These are phyloP conservation scores for Labeo rohita DNA, from an alignment of 2,113 vertebrate genomes.

Conservation along the genomic window DNA sequence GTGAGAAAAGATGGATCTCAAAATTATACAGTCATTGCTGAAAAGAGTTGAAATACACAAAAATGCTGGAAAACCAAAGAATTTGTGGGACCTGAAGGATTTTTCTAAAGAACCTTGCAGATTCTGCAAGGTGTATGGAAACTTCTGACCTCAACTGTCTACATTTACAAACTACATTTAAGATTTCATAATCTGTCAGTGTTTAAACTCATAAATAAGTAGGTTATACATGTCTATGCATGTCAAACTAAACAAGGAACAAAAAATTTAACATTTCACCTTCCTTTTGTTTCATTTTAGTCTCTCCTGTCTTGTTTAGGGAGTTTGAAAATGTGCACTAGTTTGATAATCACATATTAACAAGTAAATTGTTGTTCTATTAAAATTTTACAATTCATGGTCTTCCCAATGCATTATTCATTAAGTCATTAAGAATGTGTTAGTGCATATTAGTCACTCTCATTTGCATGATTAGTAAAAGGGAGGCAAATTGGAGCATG, in stretches of 20 bases:
- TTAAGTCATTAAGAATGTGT: constrained; percentile 21
- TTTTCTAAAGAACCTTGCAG: no score
- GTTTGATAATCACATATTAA: constrained; percentile 33
- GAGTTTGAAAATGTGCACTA: constrained; percentile 10
- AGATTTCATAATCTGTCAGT: not conserved
- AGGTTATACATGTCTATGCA: not conserved
- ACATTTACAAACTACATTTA: not conserved
- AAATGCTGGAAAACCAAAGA: no score
- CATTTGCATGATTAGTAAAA: constrained; percentile 41
- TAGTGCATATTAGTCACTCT: constrained; percentile 27
- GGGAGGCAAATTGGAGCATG: not conserved
- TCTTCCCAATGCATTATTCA: constrained; percentile 32
- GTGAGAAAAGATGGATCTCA: no score
- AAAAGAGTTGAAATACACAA: no score
- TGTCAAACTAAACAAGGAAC: not conserved
- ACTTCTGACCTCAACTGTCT: no score
- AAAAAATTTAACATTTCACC: not conserved
- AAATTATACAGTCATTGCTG: no score
- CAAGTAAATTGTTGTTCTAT: constrained; percentile 27
- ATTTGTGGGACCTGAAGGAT: no score
- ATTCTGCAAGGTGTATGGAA: no score
- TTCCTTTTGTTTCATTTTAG: not conserved
- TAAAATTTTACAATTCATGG: constrained; percentile 13
- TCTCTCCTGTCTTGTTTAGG: not conserved
- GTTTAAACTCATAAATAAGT: not conserved